Evolutionary conservation across 2,113 vertebrate genomes (phyloP), one percentile per base, ranked within the genome.

Genomic region (Charina bottae): DNA sequence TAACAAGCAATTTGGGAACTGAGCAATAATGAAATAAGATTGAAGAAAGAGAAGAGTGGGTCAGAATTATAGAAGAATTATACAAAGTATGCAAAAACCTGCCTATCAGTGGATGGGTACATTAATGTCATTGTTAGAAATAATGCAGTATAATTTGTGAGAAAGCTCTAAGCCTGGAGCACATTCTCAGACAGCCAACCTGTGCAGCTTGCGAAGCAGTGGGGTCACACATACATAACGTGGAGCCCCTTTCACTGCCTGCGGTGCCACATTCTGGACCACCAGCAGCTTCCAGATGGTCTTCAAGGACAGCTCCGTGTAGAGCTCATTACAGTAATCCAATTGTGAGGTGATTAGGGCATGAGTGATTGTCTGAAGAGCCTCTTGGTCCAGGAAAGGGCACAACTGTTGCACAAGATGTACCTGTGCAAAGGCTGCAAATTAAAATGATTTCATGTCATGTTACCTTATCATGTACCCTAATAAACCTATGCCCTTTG

Each of bases 361-460:
- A 49, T 49, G 49, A 49, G 49, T 49, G 42, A 42, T 42, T 42
- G 42, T 42, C 42, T 42, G 42, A 42, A 42, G 42, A 42, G 42
- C 42, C 42, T 42, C 42, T 42, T 42, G 42, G 42, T 42, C 42
- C 42, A 42, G 42, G 42, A 42, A 42, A 42, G 42, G 42, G 42
- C 42, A 42, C 42, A 42, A 42, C 42, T 42, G 42, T 42, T 42
- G 42, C 42, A 42, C 42, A 42, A 42, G 42, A 42, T 42, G 42
- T 42, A 42, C 42, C 42, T 42, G 42, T 42, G 42, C 42, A 42
- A 42, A 42, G 42, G 42, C 42, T 42, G 3, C 42, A 42, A 42
- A 42, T 56, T 93, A 96, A 94, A 94, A 93, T 85, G 92, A 33
- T 90, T 96, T 93, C 86, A 68, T 95, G 91, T 91, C 90, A 93